Evolutionary conservation across 2,888 invertebrate genomes (phyloP), one percentile per base, ranked within the genome.

Genomic region (Acheta domesticus): DNA sequence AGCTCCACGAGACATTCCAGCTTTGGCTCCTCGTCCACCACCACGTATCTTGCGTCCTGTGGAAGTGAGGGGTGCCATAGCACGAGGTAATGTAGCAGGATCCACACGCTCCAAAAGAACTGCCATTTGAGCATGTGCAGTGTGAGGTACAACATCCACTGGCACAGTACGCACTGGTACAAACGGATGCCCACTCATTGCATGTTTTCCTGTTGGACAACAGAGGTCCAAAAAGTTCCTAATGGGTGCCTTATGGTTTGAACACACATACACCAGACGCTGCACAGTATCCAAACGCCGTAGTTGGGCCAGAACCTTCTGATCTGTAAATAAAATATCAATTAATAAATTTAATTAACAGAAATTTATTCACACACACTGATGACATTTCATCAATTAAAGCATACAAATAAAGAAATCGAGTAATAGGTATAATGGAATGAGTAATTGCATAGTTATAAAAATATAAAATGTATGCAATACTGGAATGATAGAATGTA

Each of bases 121-220:
- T 8, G 91, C 87, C 83, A 91, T 86, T 84, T 92, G 91, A 84
- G 88, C 89, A 82, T 91, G 90, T n/a, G 86, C 86, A 0, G 91
- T 91, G 82, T 89, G 88, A 1, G 92, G 92, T 81, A 91, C 91
- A 85, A 92, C 85, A 84, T 92, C 92, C 3, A 92, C 89, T 11
- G 91, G 90, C 48, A 89, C 86, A 14, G 90, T 88, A 81, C 86
- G 85, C 4, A 86, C 86, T 11, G 90, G 88, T 16, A 86, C 84
- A 85, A 91, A 91, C 0, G 90, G 89, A 20, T 85, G 84, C 4
- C 91, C 90, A 23, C 79, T 90, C 83, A 88, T 88, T 74, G 88
- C 77, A 49, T 80, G 86, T 82, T 88, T 88, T 12, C 82, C 83
- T 3, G 83, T 82, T 19, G 83, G 80, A 19, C 80, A 80, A 48